These are phyloP conservation scores for Porites rus DNA, from an alignment of 92 coral and sea anemone species.

Conservation along the genomic window DNA sequence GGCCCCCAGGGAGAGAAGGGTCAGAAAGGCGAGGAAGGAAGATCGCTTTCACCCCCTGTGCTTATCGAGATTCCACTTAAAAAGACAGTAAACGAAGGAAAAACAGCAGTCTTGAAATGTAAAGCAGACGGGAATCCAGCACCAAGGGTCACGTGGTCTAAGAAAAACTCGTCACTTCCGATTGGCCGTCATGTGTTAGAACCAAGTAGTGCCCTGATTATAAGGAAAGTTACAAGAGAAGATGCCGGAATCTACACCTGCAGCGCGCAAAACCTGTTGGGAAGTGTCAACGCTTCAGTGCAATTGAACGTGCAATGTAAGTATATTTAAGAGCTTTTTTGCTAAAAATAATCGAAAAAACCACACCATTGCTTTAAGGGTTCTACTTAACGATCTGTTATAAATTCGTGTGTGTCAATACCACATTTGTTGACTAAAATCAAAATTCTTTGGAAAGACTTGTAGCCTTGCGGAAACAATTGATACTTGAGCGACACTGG, in stretches of 20 bases:
- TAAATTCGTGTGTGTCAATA: too few species aligned
- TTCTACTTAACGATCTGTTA: too few species aligned
- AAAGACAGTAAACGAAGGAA: constrained; percentile 56
- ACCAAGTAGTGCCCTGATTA: constrained; percentile 2
- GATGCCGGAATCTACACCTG: constrained; percentile 20
- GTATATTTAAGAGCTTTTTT: background rate
- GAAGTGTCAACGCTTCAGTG: constrained; percentile 1
- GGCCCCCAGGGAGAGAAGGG: constrained; percentile 62
- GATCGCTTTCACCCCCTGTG: constrained; percentile 53
- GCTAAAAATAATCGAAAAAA: too few species aligned
- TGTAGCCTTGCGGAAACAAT: too few species aligned
- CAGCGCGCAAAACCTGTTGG: constrained; percentile 17
- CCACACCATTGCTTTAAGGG: too few species aligned
- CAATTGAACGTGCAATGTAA: constrained; percentile 14
- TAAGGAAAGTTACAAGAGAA: constrained; percentile 11
- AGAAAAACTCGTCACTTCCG: constrained; percentile 2
- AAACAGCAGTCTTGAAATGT: constrained; percentile 13
- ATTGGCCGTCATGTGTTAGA: constrained; percentile 16
- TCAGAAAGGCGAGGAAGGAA: constrained; percentile 55
- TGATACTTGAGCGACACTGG: too few species aligned
- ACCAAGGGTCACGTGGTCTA: constrained; percentile 19
- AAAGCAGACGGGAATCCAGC: background rate
- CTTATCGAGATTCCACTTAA: constrained; percentile 34
- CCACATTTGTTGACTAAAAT: too few species aligned
- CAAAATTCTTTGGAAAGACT: too few species aligned